phyloP scores from a whole-genome alignment of 23 tunicate genomes.

The Clavelina lepadiformis region DNA sequence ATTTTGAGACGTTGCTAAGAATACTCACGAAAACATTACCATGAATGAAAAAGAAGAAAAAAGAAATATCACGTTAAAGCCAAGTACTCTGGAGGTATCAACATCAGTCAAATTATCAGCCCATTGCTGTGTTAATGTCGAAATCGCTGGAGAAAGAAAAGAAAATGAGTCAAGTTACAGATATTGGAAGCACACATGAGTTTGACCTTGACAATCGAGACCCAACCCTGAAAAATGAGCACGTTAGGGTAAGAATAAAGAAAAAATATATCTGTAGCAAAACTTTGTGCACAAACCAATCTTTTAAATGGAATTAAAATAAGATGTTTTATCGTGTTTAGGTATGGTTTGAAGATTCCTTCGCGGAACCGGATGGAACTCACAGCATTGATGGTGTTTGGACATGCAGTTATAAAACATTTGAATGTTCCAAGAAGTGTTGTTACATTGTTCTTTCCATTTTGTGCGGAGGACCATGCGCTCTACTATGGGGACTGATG shows the following conservation, averaged over 20 bases:
- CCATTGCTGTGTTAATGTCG: too few species aligned
- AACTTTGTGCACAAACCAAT: not conserved
- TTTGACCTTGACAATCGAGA: slow-evolving; percentile 60
- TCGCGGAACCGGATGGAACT: slow-evolving; percentile 76
- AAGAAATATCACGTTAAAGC: too few species aligned
- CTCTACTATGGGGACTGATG: slow-evolving; percentile 55
- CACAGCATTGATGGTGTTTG: slow-evolving; percentile 61
- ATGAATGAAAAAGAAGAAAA: too few species aligned
- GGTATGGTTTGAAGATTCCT: slow-evolving; percentile 67
- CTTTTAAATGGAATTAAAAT: not conserved
- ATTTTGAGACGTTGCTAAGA: too few species aligned
- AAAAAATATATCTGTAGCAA: not conserved
- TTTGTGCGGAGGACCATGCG: slow-evolving; percentile 72
- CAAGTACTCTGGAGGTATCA: too few species aligned
- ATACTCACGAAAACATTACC: too few species aligned
- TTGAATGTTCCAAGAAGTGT: slow-evolving; percentile 37
- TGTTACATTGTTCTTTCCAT: slow-evolving; percentile 56
- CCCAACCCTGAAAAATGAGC: slow-evolving; percentile 51
- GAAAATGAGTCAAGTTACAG: slow-evolving; percentile 11
- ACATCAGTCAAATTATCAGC: too few species aligned
- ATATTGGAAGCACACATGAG: slow-evolving; percentile 18
- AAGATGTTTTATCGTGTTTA: not conserved
- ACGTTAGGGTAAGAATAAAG: slow-evolving; percentile 43
- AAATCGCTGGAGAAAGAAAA: too few species aligned
- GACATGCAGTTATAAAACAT: slow-evolving; percentile 59